Base-by-base conservation (phyloP, 2,113 vertebrate genomes). In the Trogon surrucura region DNA sequence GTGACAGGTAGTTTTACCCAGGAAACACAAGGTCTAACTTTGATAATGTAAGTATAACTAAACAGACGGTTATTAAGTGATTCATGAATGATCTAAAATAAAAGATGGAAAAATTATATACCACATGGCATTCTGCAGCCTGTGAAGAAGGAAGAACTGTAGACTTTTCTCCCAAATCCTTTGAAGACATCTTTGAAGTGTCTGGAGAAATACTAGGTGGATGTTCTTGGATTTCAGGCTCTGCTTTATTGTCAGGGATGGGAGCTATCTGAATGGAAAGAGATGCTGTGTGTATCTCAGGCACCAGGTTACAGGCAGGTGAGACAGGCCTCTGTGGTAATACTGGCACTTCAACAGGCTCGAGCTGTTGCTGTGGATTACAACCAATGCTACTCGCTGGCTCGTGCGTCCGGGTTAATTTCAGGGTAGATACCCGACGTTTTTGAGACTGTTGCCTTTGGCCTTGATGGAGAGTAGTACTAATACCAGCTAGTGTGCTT, bases 371-470 rank as follows among this genome's bases (percentile, higher is more conserved):
- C 38, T 91, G 89, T 48, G 88, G 45, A 71, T 77, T 88, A 94
- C 78, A 87, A 44, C 56, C 89, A 80, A 67, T 17, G 60, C 80
- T 89, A 66, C 71, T 90, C 4, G 45, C 85, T 62, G 82, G 53
- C 17, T 97, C 88, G 74, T 97, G 98, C 61, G 98, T 96, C 88
- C 95, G 97, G 86, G 98, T 98, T 96, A 99, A 97, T 97, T 98
- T 99, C 91, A 99, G 87, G 58, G 99, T 98, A 30, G 99, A 99
- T 77, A 99, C 96, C 93, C 98, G 99, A 81, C 98, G 98, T 85
- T 98, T 98, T 69, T 98, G 98, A 85, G 97, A 94, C 69, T 97
- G 95, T 30, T 98, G 98, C 47, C 69, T 96, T 58, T 98, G 98
- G 93, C 97, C 95, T 84, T 97, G 95, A 77, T 96, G 96, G 72